Conservation (phyloP, 2,113 vertebrate genomes). For the Caretta caretta region DNA sequence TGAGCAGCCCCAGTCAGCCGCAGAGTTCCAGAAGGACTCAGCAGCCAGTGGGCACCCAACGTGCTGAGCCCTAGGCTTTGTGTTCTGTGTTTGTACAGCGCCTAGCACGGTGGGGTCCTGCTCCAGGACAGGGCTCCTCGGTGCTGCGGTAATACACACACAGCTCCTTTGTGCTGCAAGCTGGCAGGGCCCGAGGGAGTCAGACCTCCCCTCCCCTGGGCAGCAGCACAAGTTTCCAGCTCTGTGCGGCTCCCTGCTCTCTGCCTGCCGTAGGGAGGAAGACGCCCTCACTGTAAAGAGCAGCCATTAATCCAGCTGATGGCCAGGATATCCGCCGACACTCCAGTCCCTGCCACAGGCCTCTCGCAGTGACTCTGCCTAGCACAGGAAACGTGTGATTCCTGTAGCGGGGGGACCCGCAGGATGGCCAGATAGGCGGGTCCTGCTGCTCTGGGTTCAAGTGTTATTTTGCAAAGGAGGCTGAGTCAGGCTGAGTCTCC, state of each 20-base stretch:
- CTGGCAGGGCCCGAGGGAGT: fast-evolving
- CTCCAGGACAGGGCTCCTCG: too few relatives aligned
- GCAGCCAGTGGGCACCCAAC: neutral
- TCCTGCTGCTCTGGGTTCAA: neutral
- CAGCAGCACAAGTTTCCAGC: neutral
- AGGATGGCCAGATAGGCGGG: neutral
- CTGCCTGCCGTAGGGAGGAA: neutral
- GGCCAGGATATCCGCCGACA: neutral
- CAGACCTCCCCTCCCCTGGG: neutral
- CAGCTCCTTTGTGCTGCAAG: fast-evolving
- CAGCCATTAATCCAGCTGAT: fast-evolving
- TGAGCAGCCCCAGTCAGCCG: fast-evolving
- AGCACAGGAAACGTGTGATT: neutral
- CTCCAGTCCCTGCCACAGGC: fast-evolving
- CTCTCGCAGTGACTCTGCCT: neutral
- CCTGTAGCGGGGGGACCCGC: fast-evolving
- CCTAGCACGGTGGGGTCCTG: too few relatives aligned
- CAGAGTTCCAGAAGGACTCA: fast-evolving
- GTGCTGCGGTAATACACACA: fast-evolving
- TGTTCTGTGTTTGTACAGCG: too few relatives aligned
- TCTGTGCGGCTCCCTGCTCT: fast-evolving
- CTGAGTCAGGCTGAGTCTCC: neutral
- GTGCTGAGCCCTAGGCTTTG: neutral
- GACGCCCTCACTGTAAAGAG: neutral
- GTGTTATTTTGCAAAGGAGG: fast-evolving